Evolutionary conservation across 2,888 invertebrate species (phyloP), one percentile per base, ranked within the genome.

Genomic region (Tetranychus piercei): DNA sequence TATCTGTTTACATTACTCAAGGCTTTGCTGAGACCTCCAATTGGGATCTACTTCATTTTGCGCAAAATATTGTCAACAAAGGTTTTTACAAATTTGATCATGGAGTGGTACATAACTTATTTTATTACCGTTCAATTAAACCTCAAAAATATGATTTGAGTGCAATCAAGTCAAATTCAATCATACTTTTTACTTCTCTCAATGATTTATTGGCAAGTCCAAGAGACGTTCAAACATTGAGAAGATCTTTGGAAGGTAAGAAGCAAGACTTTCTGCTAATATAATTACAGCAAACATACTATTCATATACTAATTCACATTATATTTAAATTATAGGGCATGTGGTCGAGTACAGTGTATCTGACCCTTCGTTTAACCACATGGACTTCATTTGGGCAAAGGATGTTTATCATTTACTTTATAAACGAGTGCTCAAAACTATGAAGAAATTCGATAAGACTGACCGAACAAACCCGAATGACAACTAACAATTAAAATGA

Each of bases 21-120:
- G 80, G 80, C 72, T 84, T 84, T 1, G 83, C 83, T n/a, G 84
- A 83, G 9, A 84, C 83, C 6, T 84, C 84, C n/a, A 80, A 82
- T 1, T 79, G 81, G 78, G 83, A 84, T 77, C 79, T 84, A 71
- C 78, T 82, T 22, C 84, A 84, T 77, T 84, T 82, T 81, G 80
- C 80, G 15, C 84, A 84, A 23, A 67, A 55, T 55, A 55, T 55
- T 11, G 15, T 55, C 55, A 55, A 55, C 55, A 55, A 55, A 15
- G 55, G 23, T 9, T 69, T 69, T n/a, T 23, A 11, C 9, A 67
- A 70, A 44, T 75, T 74, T 44, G 74, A 74, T 72, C 69, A 44
- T 8, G 75, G 74, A 5, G 55, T 18, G 9, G 18, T 11, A 9
- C 45, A 23, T 2, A 75, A 75, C 64, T 9, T 69, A 6, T 18